Base-by-base conservation (phyloP, 1,140 invertebrate species). In the Cardiocondyla obscurior region DNA sequence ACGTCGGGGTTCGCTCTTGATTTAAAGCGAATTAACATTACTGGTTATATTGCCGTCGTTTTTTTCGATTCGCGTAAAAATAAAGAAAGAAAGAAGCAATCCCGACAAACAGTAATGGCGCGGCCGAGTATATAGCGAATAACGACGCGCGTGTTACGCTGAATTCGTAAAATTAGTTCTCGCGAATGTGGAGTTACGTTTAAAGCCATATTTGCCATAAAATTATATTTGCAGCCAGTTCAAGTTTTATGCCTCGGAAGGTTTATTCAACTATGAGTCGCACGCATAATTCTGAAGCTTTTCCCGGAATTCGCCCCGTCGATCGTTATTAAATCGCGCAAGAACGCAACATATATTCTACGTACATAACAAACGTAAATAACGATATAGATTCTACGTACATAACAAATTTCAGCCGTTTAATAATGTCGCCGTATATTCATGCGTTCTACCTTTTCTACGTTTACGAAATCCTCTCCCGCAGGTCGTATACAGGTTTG, bases 401-500 rank as follows among this genome's bases (percentile, higher is more conserved):
- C 14, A 46, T 14, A 58, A 82, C 46, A 76, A 86, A 82, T 86
- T 85, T 82, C 62, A 69, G n/a, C 8, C 49, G 19, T 72, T 70
- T 76, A 55, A 65, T 30, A 49, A 55, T 69, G 28, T 25, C 57
- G 16, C 49, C 28, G 49, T 86, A 58, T 64, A 57, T 81, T 62
- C 25, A 30, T 42, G n/a, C 33, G 8, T 73, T 62, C 19, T 36
- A 72, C 30, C 64, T 73, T 53, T 65, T 58, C 25, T 36, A 70
- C 69, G 14, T 22, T 81, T 25, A 30, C 46, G 16, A 79, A 81
- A 86, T 65, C 14, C 53, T 58, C 44, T 57, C 46, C 58, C 73
- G 49, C 39, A 3, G n/a, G 7, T 25, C 64, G 69, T 81, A 30
- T 81, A 85, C 85, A 81, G 86, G 86, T 88, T 88, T 88, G 86